A percentile compares a stretch with the other conserved stretches of the same genome.
These are phyloP conservation scores for Anagrus nilaparvatae DNA, from an alignment of 1,140 invertebrate species.

Conservation along the genomic window DNA sequence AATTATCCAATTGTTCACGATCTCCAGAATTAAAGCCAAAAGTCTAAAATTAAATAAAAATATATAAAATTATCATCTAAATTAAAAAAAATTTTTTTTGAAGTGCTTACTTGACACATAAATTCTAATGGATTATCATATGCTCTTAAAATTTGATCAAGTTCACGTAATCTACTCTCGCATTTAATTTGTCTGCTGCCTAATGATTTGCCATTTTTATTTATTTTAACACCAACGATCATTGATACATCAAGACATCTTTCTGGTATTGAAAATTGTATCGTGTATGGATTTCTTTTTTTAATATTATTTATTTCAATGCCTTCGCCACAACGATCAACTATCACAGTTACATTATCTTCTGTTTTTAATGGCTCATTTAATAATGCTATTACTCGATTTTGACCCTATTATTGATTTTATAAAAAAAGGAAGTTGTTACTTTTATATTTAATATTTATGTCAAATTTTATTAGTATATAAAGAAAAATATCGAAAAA, in stretches of 20 bases:
- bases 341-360: slow-evolving; percentile 61
- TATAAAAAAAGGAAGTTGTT: no score
- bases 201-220: slow-evolving; percentile 64
- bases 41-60: slow-evolving; percentile 44
- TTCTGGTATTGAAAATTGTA: slow-evolving; percentile 69
- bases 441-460: no score
- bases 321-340: slow-evolving; percentile 68
- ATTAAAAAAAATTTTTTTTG: slow-evolving; percentile 6
- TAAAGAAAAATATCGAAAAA: no score
- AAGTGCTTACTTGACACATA: slow-evolving; percentile 65
- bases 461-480: no score
- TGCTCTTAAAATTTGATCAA: slow-evolving; percentile 67
- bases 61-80: background rate
- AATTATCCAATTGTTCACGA: slow-evolving; percentile 67
- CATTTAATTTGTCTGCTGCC: slow-evolving; percentile 74
- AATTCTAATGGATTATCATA: slow-evolving; percentile 74
- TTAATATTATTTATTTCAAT: slow-evolving; percentile 65
- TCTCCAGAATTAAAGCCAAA: slow-evolving; percentile 66
- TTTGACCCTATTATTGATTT: no score
- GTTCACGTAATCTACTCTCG: slow-evolving; percentile 68
- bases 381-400: slow-evolving; percentile 66
- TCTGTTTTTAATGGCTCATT: slow-evolving; percentile 63
- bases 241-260: slow-evolving; percentile 71
- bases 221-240: slow-evolving; percentile 66
- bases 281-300: slow-evolving; percentile 66